Conservation (phyloP, 2,797 vertebrate species). For the Pachyuromys duprasi region DNA sequence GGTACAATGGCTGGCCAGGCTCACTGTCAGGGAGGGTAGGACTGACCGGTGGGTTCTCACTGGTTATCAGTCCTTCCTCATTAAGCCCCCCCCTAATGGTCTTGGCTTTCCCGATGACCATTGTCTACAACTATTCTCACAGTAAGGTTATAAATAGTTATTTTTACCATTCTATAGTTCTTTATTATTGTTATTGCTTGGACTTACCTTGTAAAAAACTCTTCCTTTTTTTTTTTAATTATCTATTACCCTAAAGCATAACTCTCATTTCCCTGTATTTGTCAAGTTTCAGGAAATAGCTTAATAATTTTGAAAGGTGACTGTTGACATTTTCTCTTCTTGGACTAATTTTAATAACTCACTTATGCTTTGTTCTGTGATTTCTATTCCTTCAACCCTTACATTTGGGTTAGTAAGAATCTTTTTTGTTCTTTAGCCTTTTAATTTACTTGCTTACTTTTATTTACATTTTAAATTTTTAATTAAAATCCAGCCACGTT, state of each 20-base stretch:
- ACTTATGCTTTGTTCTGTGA: background rate
- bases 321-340: background rate
- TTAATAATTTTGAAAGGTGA: background rate
- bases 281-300: constrained; percentile 26
- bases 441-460: background rate
- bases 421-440: background rate
- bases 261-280: constrained; percentile 45
- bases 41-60: background rate
- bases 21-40: background rate
- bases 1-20: background rate
- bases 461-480: background rate
- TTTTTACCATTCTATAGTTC: constrained; percentile 3
- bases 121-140: constrained; percentile 23
- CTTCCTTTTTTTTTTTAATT: background rate
- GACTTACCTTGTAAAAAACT: constrained; percentile 8
- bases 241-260: background rate
- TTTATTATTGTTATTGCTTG: constrained; percentile 36
- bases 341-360: constrained; percentile 1
- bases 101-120: background rate
- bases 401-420: background rate
- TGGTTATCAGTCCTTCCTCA: background rate
- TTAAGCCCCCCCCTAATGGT: background rate
- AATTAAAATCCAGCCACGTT: background rate
- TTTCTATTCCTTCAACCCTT: background rate
- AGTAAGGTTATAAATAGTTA: background rate